Evolutionary conservation across 2,113 vertebrate species (phyloP), one percentile per base, ranked within the genome.

Genomic region (Hystrix brachyura): DNA sequence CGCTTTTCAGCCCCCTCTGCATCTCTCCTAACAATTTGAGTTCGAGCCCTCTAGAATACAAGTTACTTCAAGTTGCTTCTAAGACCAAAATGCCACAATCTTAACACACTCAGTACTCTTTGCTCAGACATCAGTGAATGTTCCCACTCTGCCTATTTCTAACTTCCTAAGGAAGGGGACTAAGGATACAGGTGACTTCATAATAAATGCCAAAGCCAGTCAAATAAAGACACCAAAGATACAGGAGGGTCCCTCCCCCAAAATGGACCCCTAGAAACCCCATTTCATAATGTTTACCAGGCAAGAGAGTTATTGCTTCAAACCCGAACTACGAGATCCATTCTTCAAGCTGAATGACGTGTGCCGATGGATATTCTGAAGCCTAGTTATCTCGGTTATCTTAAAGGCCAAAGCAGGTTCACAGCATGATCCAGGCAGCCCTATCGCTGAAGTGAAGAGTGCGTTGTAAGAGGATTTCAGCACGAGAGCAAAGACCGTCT

Each of bases 301-400:
- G n/a, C 48, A 87, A 90, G 27, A 48, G 65, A 51, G 19, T 89
- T 48, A 32, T 0, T 59, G 43, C 17, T 91, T 93, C 60, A 89
- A 92, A 71, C 34, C 17, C n/a, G 38, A 60, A 94, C 85, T 38
- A 55, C 51, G 14, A 91, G 38, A 65, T 57, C 34, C 72, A 62
- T n/a, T 65, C 46, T 94, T 92, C 84, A 67, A 72, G 48, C 10
- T 78, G 87, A 87, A 65, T 80, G 91, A 62, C 62, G 17, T 17
- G 64, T 12, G 43, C 51, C 96, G 60, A 13, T 57, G 17, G 32
- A 34, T 87, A 87, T 76, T 62, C 27, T 90, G 62, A 90, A 69
- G 94, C 34, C 10, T 4, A 7, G 79, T 55, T 76, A 48, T 65
- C 57, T 55, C 93, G 91, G 83, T 25, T 91, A 91, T 91, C 87